Conservation (phyloP, 2,113 vertebrate genomes). For the Solea senegalensis region DNA sequence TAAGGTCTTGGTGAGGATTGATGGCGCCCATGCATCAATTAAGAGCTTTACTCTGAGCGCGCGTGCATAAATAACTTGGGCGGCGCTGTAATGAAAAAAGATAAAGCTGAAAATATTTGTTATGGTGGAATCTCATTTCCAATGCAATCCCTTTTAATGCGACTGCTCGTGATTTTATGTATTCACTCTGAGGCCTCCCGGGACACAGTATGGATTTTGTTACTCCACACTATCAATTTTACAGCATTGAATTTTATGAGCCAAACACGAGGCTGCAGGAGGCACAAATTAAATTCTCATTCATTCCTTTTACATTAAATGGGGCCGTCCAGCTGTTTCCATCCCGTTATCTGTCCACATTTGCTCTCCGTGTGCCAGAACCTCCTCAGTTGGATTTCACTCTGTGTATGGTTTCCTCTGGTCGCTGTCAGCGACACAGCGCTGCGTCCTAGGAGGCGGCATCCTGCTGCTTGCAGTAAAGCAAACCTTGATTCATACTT, state of each 20-base stretch:
- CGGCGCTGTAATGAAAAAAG: constrained; percentile 39
- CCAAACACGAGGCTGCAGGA: constrained; percentile 41
- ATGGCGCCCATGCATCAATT: constrained; percentile 1
- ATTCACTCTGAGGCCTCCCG: constrained; percentile 29
- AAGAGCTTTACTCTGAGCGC: constrained; percentile 16
- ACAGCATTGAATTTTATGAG: constrained; percentile 45
- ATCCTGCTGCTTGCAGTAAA: constrained; percentile 36
- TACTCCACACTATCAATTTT: constrained; percentile 44
- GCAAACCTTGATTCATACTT: constrained; percentile 39
- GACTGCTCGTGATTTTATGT: constrained; percentile 40
- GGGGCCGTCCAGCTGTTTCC: constrained; percentile 37
- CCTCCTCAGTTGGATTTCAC: not conserved
- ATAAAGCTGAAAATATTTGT: constrained; percentile 45
- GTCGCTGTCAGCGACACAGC: constrained; percentile 3
- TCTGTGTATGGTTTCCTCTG: constrained; percentile 27
- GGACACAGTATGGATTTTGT: constrained; percentile 50
- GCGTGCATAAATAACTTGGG: constrained; percentile 26
- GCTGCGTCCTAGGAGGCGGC: constrained; percentile 19
- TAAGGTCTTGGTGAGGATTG: constrained; percentile 26
- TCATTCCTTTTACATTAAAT: constrained; percentile 41
- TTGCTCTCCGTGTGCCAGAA: constrained; percentile 3
- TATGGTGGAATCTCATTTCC: constrained; percentile 46
- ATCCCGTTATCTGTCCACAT: constrained; percentile 1
- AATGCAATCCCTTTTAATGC: constrained; percentile 33
- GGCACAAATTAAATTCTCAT: constrained; percentile 51